Evolutionary conservation across 2,888 invertebrate species (phyloP).

Genomic region (Physocephala rufipes): DNA sequence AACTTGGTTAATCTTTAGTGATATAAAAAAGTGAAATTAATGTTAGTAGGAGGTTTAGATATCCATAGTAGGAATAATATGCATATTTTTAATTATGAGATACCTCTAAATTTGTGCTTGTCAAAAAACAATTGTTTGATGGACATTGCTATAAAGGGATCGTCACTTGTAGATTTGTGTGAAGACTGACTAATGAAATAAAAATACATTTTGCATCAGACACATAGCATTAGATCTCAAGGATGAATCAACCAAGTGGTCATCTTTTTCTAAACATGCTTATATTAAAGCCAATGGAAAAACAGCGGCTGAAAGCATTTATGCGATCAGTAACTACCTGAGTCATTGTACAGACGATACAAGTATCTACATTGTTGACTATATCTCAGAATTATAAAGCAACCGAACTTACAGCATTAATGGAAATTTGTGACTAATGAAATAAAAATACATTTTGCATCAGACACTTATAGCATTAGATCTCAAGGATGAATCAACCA

Average conservation of each 20-base stretch:
- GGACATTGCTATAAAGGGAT: too few species aligned
- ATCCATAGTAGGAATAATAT: too few species aligned
- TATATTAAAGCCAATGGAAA: slow-evolving; percentile 48
- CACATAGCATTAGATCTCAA: not conserved
- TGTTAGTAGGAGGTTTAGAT: slow-evolving; percentile 4
- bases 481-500: not conserved
- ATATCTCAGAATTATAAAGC: too few species aligned
- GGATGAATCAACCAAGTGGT: not conserved
- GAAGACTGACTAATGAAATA: slow-evolving; percentile 13
- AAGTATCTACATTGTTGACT: not conserved
- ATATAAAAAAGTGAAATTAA: slow-evolving; percentile 30
- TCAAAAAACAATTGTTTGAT: slow-evolving; percentile 40
- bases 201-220: too few species aligned
- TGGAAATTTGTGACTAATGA: slow-evolving; percentile 1
- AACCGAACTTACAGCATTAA: not conserved
- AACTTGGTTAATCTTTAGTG: slow-evolving; percentile 7
- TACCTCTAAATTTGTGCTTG: slow-evolving; percentile 63
- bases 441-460: not conserved
- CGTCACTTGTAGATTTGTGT: slow-evolving; percentile 52
- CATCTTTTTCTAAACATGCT: slow-evolving; percentile 26
- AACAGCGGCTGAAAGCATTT: slow-evolving; percentile 51
- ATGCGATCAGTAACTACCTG: slow-evolving; percentile 56
- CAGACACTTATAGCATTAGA: slow-evolving; percentile 1
- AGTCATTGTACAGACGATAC: slow-evolving; percentile 37
- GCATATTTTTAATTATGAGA: too few species aligned